A percentile compares a stretch with the other conserved stretches of the same genome.
These are phyloP conservation scores for Austrolebias charrua DNA, from an alignment of 2,797 vertebrate species.

Conservation along the genomic window DNA sequence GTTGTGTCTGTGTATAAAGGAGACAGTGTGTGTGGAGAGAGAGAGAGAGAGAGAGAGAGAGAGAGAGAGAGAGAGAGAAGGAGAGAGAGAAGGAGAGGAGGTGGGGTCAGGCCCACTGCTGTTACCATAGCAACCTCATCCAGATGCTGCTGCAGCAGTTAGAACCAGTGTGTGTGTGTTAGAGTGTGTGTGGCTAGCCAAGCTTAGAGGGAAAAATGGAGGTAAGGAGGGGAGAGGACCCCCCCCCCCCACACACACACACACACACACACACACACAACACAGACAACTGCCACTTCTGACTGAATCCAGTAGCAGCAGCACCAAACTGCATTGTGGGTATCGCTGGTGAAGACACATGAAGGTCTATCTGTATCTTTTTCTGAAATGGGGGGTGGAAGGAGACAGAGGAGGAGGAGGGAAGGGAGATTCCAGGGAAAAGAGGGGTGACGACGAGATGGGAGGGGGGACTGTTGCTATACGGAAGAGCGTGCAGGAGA, in stretches of 20 bases:
- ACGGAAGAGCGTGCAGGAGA: slow-evolving; percentile 78
- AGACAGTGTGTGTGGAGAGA: slow-evolving; percentile 24
- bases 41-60: slow-evolving; percentile 11
- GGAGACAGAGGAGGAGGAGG: slow-evolving; percentile 10
- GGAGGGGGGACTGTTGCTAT: slow-evolving; percentile 82
- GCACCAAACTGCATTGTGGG: slow-evolving; percentile 69
- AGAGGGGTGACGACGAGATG: slow-evolving; percentile 58
- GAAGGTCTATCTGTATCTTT: slow-evolving; percentile 59
- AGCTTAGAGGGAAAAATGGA: slow-evolving; percentile 49
- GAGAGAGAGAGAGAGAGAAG: slow-evolving; percentile 17
- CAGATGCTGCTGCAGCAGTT: slow-evolving; percentile 78
- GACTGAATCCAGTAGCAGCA: slow-evolving; percentile 50
- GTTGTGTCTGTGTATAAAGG: slow-evolving; percentile 40
- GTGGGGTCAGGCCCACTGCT: slow-evolving; percentile 69
- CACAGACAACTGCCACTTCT: slow-evolving; percentile 50
- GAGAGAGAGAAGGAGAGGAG: slow-evolving; percentile 34
- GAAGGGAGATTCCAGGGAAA: slow-evolving; percentile 66
- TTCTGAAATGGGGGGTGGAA: slow-evolving; percentile 38
- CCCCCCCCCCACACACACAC: neutral
- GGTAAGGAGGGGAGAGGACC: slow-evolving; percentile 32
- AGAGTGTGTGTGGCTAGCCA: slow-evolving; percentile 9
- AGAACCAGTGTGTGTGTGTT: slow-evolving; percentile 35
- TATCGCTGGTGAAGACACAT: slow-evolving; percentile 61
- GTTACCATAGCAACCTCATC: slow-evolving; percentile 77
- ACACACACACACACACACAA: slow-evolving; percentile 1